Percentiles rank a stretch among this genome's conserved stretches.
These are phyloP conservation scores for Tautogolabrus adspersus DNA, from an alignment of 2,113 vertebrate species.

Conservation along the genomic window DNA sequence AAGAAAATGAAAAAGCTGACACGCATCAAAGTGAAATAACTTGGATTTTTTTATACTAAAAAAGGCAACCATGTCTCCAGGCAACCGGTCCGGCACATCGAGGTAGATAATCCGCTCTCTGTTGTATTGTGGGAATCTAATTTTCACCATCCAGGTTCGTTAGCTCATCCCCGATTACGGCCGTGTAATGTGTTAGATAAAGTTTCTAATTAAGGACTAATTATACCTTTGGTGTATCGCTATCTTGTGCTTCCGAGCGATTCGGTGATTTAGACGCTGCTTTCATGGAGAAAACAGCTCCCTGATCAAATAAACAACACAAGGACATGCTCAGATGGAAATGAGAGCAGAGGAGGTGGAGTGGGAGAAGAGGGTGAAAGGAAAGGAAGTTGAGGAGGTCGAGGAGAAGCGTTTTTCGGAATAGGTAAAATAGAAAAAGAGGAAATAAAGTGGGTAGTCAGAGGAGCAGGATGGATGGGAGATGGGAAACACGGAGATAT, in stretches of 20 bases:
- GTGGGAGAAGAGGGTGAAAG: conserved; percentile 25
- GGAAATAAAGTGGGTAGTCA: not conserved
- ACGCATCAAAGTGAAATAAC: conserved; percentile 55
- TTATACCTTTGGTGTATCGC: conserved; percentile 72
- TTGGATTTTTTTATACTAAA: conserved; percentile 30
- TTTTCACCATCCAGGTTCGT: conserved; percentile 66
- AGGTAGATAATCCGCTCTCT: conserved; percentile 60
- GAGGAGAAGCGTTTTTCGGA: conserved; percentile 15
- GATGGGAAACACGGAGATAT: conserved; percentile 33
- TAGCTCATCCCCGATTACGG: conserved; percentile 61
- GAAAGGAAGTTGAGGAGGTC: conserved; percentile 40
- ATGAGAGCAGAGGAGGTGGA: conserved; percentile 19
- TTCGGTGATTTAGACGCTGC: conserved; percentile 65
- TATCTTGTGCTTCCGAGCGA: conserved; percentile 67
- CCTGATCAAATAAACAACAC: conserved; percentile 61
- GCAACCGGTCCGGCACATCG: conserved; percentile 51
- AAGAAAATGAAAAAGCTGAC: conserved; percentile 35
- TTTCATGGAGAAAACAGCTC: conserved; percentile 63
- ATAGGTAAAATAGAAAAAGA: conserved; percentile 18
- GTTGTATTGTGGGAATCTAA: conserved; percentile 65
- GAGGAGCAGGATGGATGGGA: conserved; percentile 22
- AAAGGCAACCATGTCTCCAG: conserved; percentile 68
- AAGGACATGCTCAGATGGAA: conserved; percentile 49
- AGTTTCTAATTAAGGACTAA: conserved; percentile 79
- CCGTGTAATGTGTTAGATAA: conserved; percentile 72